Evolutionary conservation across 2,797 vertebrate species (phyloP).

Genomic region (Trachops cirrhosus): DNA sequence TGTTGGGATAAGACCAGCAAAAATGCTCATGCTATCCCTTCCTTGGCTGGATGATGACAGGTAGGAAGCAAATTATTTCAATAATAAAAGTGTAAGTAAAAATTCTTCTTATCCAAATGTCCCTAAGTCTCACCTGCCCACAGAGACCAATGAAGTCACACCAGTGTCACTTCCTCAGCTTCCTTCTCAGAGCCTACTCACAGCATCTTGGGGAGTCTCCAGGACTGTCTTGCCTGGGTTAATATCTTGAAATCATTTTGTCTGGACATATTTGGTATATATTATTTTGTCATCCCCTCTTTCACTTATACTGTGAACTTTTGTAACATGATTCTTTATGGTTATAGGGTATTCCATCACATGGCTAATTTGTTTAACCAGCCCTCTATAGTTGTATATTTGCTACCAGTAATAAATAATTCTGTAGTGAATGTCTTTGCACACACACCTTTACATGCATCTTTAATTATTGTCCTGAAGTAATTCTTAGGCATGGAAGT

Average conservation of each 20-base stretch:
- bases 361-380: not conserved
- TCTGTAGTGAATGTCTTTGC: not conserved
- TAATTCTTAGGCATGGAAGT: conserved; percentile 6
- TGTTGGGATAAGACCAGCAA: not conserved
- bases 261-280: not conserved
- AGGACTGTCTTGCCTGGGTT: not conserved
- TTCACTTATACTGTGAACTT: not conserved
- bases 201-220: not conserved
- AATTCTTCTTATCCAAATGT: not conserved
- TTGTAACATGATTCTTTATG: not conserved
- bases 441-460: not conserved
- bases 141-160: not conserved
- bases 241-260: not conserved
- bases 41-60: not conserved
- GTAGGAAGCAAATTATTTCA: not conserved
- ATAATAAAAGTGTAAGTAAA: not conserved
- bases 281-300: not conserved
- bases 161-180: not conserved
- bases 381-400: not conserved
- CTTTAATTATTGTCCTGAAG: conserved; percentile 19
- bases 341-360: not conserved
- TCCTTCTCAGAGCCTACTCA: not conserved
- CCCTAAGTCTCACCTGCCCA: not conserved
- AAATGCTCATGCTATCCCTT: not conserved
- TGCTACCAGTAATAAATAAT: conserved; percentile 33